These are phyloP conservation scores for Okapia johnstoni DNA, from an alignment of 2,113 vertebrate species.

Conservation along the genomic window DNA sequence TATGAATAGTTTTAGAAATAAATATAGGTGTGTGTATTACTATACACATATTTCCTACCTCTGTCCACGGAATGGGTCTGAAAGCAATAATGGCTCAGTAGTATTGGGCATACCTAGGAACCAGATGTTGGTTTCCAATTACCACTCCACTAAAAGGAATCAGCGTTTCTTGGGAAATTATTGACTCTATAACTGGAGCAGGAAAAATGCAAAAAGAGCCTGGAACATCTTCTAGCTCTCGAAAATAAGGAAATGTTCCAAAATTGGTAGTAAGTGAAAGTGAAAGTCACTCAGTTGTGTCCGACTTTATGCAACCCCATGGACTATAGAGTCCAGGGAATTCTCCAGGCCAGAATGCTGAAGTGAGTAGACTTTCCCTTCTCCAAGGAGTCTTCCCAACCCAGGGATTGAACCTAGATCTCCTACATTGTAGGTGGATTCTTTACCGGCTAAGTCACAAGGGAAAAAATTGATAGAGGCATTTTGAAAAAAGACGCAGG, in stretches of 20 bases:
- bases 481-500: not conserved
- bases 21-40: not conserved
- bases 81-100: not conserved
- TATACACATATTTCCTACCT: not conserved
- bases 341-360: not conserved
- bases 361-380: not conserved
- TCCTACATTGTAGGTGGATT: not conserved
- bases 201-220: not conserved
- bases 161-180: not conserved
- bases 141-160: not conserved
- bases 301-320: not conserved
- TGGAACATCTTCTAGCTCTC: not conserved
- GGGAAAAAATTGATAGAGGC: not conserved
- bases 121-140: not conserved
- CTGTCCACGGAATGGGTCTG: not conserved
- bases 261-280: not conserved
- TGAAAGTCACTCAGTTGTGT: not conserved
- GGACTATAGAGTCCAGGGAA: not conserved
- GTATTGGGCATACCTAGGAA: not conserved
- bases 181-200: not conserved
- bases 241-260: not conserved
- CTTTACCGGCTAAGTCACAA: not conserved
- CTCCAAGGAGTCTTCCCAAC: not conserved
- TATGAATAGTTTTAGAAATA: not conserved
- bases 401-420: not conserved